Evolutionary conservation across 1,140 invertebrate genomes (phyloP).

Genomic region (Alviniconcha marisindica): DNA sequence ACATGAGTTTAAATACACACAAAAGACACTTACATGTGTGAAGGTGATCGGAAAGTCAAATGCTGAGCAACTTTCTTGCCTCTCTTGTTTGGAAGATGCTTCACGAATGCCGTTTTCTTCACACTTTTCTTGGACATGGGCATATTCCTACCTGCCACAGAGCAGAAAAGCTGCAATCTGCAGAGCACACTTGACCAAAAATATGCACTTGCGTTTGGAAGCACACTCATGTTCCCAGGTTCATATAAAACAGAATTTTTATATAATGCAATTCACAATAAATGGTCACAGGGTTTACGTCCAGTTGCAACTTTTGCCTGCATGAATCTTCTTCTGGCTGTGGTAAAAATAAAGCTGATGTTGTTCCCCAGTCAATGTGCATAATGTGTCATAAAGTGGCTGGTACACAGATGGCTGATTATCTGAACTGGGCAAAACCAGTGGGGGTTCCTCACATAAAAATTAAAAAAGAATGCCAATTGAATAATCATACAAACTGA

Average conservation of each 20-base stretch:
- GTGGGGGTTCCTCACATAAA: too few relatives aligned
- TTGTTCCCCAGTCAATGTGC: too few relatives aligned
- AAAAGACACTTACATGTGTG: too few relatives aligned
- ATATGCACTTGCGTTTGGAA: background rate
- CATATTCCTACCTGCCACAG: background rate
- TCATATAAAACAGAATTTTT: background rate
- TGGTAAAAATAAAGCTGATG: too few relatives aligned
- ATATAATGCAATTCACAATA: background rate
- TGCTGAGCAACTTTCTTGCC: background rate
- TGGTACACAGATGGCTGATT: too few relatives aligned
- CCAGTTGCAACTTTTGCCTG: background rate
- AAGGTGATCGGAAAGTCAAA: background rate
- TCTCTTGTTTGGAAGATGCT: background rate
- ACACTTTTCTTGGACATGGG: background rate
- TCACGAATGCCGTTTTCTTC: background rate
- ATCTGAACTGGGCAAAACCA: too few relatives aligned
- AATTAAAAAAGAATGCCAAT: too few relatives aligned
- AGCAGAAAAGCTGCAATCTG: constrained; percentile 1
- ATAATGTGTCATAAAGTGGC: too few relatives aligned
- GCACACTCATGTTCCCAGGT: background rate
- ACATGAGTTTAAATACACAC: background rate
- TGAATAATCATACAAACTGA: too few relatives aligned
- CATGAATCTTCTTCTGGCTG: too few relatives aligned
- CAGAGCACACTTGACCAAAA: background rate
- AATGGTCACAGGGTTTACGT: background rate